phyloP scores from a whole-genome alignment of 2,797 vertebrate species.

The Denticeps clupeoides region DNA sequence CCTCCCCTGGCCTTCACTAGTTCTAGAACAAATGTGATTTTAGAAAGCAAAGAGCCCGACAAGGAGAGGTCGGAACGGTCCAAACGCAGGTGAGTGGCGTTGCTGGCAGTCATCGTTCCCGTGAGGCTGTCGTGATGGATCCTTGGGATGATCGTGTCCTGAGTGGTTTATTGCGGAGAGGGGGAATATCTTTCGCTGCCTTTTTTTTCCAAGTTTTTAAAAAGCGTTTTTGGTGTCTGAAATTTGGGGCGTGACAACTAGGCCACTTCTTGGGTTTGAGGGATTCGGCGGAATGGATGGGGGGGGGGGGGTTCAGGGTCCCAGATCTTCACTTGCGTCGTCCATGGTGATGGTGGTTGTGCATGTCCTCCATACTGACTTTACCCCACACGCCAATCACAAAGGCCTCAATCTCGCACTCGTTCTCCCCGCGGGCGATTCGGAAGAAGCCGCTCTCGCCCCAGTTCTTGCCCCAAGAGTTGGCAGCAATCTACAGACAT shows the following conservation, averaged over 20 bases:
- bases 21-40: too few species aligned
- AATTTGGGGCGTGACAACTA: background rate
- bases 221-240: background rate
- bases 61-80: too few species aligned
- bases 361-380: conserved; percentile 89
- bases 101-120: too few species aligned
- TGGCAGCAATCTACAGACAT: conserved; percentile 72
- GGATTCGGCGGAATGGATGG: background rate
- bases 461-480: conserved; percentile 93
- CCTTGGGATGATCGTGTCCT: background rate
- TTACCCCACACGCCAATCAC: conserved; percentile 91
- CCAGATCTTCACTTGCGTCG: conserved; percentile 44
- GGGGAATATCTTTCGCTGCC: background rate
- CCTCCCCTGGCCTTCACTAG: too few species aligned
- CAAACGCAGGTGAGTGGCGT: too few species aligned
- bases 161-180: background rate
- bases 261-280: conserved; percentile 3
- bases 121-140: background rate
- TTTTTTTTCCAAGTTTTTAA: background rate
- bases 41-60: too few species aligned
- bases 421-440: conserved; percentile 80
- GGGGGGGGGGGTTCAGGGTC: background rate
- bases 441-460: conserved; percentile 86
- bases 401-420: conserved; percentile 90
- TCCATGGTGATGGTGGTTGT: conserved; percentile 55